Base-by-base conservation (phyloP, 2,888 invertebrate genomes). In the Synergus laeviventris region DNA sequence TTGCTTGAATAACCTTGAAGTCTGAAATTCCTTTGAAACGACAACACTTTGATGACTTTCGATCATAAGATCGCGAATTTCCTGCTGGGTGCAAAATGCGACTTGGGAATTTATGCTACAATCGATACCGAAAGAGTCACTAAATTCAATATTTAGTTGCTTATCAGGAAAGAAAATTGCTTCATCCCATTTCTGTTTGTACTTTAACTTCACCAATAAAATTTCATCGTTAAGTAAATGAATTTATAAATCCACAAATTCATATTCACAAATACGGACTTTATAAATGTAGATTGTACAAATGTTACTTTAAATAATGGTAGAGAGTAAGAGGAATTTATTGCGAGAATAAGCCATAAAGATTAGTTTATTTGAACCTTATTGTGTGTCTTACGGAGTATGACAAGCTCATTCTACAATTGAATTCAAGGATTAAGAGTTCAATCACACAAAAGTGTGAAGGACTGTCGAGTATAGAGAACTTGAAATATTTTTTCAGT, bases 21-120 rank as follows among this genome's bases (percentile, higher is more conserved):
- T 11, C 31, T 49, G 70, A 70, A 70, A 70, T 70, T 70, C 49
- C 70, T 70, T 70, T 70, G n/a, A 70, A 70, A 70, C 70, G 8
- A 49, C 64, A 70, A 66, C 66, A 42, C 62, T 66, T 49, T 70
- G 70, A 70, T 70, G 70, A 31, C 70, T 70, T 70, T 70, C 70
- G 45, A 70, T 56, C 56, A 56, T 56, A 56, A 56, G 56, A 56
- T 70, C 70, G 36, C 36, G 31, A 70, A 70, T 70, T 70, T 70
- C 70, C 70, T n/a, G 70, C 70, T 70, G 70, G n/a, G 70, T 49
- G 16, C 14, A n/a, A n/a, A 70, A 70, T 70, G 70, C 16, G 31
- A 36, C 31, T 49, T 24, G 31, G 16, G 49, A 70, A 70, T 70
- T 70, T 70, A 70, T 70, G 70, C 31, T 16, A 11, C 70, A 70